A percentile compares a stretch with the other conserved stretches of the same genome.
Conservation (phyloP, 1,140 invertebrate genomes). For the Drosophila nigromelanica region DNA sequence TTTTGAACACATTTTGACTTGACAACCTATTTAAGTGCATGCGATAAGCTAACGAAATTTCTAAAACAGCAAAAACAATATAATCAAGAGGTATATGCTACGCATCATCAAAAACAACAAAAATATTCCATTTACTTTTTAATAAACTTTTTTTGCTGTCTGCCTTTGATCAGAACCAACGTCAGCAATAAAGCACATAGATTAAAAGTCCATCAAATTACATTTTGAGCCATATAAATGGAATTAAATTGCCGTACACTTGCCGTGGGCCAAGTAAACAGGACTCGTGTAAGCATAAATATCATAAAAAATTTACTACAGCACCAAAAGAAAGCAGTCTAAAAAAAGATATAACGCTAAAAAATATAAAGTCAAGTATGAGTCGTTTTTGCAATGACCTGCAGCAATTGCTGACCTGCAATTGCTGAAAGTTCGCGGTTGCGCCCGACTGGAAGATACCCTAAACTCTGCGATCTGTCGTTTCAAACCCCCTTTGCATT, state of each 20-base stretch:
- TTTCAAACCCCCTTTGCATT: too few relatives aligned
- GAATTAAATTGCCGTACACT: constrained; percentile 53
- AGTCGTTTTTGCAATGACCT: constrained; percentile 35
- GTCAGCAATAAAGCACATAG: constrained; percentile 62
- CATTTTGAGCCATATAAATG: constrained; percentile 67
- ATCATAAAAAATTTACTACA: constrained; percentile 67
- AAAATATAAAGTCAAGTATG: constrained; percentile 8
- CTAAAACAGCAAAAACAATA: constrained; percentile 5
- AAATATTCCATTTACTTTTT: constrained; percentile 54
- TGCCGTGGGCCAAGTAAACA: constrained; percentile 42
- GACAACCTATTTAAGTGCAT: constrained; percentile 62
- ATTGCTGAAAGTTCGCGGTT: not conserved
- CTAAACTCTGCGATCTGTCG: too few relatives aligned
- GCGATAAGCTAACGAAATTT: constrained; percentile 61
- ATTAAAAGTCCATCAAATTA: constrained; percentile 79
- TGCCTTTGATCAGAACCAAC: constrained; percentile 60
- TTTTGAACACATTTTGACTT: constrained; percentile 6
- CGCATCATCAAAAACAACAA: constrained; percentile 37
- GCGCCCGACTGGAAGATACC: too few relatives aligned
- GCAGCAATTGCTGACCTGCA: constrained; percentile 4
- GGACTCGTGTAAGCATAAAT: constrained; percentile 47
- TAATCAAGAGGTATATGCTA: constrained; percentile 18
- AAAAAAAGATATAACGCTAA: constrained; percentile 27
- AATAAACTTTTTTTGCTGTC: constrained; percentile 60
- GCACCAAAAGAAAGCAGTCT: constrained; percentile 26